Conservation (phyloP, 2,113 vertebrate genomes). For the Tragelaphus scriptus region DNA sequence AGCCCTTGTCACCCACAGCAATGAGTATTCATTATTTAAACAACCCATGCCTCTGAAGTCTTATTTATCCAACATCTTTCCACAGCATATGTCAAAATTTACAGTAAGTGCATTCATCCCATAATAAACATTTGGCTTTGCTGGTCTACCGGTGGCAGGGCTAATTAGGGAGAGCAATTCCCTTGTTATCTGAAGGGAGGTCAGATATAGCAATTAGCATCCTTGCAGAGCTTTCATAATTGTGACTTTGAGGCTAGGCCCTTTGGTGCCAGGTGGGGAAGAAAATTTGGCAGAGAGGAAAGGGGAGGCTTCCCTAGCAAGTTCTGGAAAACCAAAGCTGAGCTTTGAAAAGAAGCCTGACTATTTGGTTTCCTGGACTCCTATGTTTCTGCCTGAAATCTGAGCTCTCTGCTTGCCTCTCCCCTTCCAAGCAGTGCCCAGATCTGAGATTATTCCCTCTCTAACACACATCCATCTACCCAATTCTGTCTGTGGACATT, state of each 20-base stretch:
- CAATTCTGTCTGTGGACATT: not conserved
- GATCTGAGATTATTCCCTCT: not conserved
- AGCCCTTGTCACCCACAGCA: slow-evolving; percentile 61
- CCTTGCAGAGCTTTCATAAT: slow-evolving; percentile 52
- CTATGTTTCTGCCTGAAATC: not conserved
- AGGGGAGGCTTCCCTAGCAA: slow-evolving; percentile 20
- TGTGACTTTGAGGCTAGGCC: slow-evolving; percentile 64
- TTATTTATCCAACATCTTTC: slow-evolving; percentile 75
- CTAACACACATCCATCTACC: not conserved
- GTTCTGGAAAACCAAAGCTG: not conserved
- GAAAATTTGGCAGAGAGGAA: slow-evolving; percentile 36
- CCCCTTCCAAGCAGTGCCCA: not conserved
- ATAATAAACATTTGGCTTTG: slow-evolving; percentile 78
- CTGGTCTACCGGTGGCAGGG: slow-evolving; percentile 68
- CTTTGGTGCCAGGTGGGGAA: slow-evolving; percentile 60
- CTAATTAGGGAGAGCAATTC: slow-evolving; percentile 77
- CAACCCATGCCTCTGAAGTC: slow-evolving; percentile 73
- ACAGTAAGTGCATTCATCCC: slow-evolving; percentile 74
- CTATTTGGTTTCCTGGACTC: not conserved
- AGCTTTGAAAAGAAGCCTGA: not conserved
- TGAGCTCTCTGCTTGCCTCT: not conserved
- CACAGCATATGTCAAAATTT: slow-evolving; percentile 79
- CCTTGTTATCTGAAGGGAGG: slow-evolving; percentile 72
- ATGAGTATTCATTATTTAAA: slow-evolving; percentile 76
- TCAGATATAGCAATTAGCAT: slow-evolving; percentile 75